A percentile compares a stretch with the other conserved stretches of the same genome.
Conservation (phyloP, 64 coral and sea anemone genomes). For the Stichodactyla helianthus region DNA sequence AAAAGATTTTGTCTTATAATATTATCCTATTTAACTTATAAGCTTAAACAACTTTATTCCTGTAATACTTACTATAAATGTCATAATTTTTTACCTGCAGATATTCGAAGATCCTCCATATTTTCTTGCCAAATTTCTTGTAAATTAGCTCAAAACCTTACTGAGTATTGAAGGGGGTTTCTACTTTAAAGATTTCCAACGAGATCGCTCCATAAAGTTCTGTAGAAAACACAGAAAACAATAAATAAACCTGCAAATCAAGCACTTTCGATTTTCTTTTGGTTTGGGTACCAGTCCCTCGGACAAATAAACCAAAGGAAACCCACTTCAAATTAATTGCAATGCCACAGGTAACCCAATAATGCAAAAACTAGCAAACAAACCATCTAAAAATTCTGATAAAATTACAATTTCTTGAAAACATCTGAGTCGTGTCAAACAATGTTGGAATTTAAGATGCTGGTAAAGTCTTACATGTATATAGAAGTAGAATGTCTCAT, state of each 20-base stretch:
- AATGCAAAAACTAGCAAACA: too few relatives aligned
- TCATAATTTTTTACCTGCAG: background rate
- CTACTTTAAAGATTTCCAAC: background rate
- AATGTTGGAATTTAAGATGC: too few relatives aligned
- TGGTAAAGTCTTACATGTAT: too few relatives aligned
- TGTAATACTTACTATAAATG: background rate
- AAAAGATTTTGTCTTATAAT: background rate
- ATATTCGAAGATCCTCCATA: background rate
- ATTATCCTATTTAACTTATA: background rate
- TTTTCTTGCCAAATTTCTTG: background rate
- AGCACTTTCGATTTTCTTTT: background rate
- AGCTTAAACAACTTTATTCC: background rate
- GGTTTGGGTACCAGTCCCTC: too few relatives aligned
- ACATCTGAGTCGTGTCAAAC: too few relatives aligned
- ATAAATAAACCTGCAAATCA: background rate
- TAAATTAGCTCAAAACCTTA: background rate
- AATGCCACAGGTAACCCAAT: background rate
- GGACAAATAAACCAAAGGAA: background rate
- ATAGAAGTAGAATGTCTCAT: too few relatives aligned
- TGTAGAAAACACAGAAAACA: background rate
- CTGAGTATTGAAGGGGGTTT: background rate
- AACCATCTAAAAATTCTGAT: too few relatives aligned
- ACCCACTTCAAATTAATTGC: background rate
- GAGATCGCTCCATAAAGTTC: background rate
- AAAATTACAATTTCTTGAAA: too few relatives aligned